Percentiles rank a stretch among this genome's conserved stretches.
phyloP scores from a whole-genome alignment of 2,888 invertebrate genomes.

The Platycheirus albimanus region DNA sequence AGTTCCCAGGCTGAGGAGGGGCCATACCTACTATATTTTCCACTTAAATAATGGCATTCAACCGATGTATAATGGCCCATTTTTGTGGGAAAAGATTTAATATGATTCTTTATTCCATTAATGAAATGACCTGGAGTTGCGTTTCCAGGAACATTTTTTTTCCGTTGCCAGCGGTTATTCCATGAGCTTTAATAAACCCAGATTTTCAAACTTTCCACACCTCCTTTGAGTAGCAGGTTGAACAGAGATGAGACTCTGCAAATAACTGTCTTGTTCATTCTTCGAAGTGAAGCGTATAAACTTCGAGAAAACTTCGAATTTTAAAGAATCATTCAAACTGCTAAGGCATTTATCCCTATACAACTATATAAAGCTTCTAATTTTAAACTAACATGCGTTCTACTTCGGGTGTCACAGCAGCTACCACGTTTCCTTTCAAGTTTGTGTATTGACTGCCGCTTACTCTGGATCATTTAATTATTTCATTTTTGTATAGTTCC shows the following conservation, averaged over 20 bases:
- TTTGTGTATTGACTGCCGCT: background rate
- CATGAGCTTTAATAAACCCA: conserved; percentile 15
- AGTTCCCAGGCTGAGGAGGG: no score
- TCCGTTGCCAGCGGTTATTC: background rate
- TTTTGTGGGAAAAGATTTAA: background rate
- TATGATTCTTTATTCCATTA: no score
- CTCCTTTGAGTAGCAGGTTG: conserved; percentile 1
- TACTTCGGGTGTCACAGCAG: conserved; percentile 4
- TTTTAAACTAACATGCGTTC: conserved; percentile 3
- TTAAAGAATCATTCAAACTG: conserved; percentile 14
- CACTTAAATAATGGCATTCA: no score
- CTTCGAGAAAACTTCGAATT: background rate
- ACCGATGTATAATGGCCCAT: conserved; percentile 18
- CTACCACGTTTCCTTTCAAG: conserved; percentile 13
- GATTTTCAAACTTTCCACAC: background rate
- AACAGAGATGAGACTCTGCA: conserved; percentile 16
- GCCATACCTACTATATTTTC: no score
- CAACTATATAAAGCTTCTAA: background rate
- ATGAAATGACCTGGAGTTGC: background rate
- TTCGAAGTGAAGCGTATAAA: no score
- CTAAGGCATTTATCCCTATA: no score
- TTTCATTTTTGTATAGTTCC: no score
- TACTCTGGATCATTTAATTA: no score
- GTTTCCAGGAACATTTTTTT: conserved; percentile 7
- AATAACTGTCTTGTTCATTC: conserved; percentile 5